phyloP scores from a whole-genome alignment of 2,113 vertebrate genomes.

The Emydura subglobosa region DNA sequence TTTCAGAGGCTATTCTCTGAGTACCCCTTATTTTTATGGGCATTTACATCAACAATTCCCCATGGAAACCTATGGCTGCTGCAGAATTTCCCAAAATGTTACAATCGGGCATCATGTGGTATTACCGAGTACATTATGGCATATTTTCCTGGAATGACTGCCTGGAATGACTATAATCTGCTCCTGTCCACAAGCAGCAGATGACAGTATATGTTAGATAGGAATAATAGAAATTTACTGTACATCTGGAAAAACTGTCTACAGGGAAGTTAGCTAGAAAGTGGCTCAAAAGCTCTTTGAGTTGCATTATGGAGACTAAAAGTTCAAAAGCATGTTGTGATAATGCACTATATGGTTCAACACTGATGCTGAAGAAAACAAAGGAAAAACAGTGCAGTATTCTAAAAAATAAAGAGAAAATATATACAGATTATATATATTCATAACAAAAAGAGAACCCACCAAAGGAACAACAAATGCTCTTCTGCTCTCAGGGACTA shows the following conservation, averaged over 20 bases:
- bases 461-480: no score
- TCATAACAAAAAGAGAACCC: no score
- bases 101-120: no score
- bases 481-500: no score
- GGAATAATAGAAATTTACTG: conserved; percentile 59
- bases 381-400: not conserved
- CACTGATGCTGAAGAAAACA: not conserved
- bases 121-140: no score
- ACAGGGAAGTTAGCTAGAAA: conserved; percentile 56
- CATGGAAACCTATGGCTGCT: no score
- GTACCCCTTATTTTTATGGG: no score
- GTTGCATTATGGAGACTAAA: not conserved
- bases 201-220: conserved; percentile 69
- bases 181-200: conserved; percentile 70
- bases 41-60: no score
- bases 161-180: conserved; percentile 41
- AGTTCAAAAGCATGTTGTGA: conserved; percentile 6
- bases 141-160: not conserved
- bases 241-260: conserved; percentile 71
- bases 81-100: no score
- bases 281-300: conserved; percentile 49
- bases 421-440: not conserved
- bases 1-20: no score
- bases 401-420: not conserved
- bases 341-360: conserved; percentile 1